Conservation (phyloP, 2,888 invertebrate genomes). For the Zonitis immaculata region DNA sequence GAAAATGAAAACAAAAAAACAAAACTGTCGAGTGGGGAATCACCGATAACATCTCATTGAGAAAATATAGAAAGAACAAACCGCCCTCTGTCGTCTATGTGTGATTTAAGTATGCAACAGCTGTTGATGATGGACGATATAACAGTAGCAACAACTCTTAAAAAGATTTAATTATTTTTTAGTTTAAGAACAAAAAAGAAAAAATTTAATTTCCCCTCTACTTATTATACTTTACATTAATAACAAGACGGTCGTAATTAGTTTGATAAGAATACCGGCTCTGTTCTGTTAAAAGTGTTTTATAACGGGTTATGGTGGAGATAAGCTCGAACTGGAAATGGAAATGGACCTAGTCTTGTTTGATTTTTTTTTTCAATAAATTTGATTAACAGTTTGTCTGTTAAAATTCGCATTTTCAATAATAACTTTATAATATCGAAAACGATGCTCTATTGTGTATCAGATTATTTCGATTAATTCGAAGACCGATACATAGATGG, state of each 20-base stretch:
- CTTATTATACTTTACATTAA: too few relatives aligned
- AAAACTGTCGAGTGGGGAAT: not conserved
- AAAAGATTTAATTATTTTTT: conserved; percentile 27
- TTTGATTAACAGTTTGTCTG: too few relatives aligned
- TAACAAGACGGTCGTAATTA: conserved; percentile 24
- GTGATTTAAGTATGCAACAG: conserved; percentile 16
- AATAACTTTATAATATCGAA: too few relatives aligned
- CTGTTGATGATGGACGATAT: conserved; percentile 18
- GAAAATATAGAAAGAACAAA: conserved; percentile 20
- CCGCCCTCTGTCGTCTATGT: conserved; percentile 24
- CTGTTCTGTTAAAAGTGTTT: conserved; percentile 31
- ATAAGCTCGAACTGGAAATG: conserved; percentile 21
- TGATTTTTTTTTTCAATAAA: too few relatives aligned
- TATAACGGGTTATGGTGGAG: conserved; percentile 32
- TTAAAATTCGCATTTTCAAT: too few relatives aligned
- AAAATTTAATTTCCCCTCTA: too few relatives aligned
- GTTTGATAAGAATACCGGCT: conserved; percentile 33
- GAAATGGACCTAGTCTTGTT: too few relatives aligned
- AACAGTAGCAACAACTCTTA: conserved; percentile 24
- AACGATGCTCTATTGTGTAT: too few relatives aligned
- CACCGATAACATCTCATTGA: conserved; percentile 22
- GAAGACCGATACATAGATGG: too few relatives aligned
- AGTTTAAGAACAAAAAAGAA: too few relatives aligned
- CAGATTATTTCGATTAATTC: too few relatives aligned
- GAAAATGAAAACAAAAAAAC: too few relatives aligned